These are phyloP conservation scores for Pantala flavescens DNA, from an alignment of 1,140 invertebrate genomes.

Conservation along the genomic window DNA sequence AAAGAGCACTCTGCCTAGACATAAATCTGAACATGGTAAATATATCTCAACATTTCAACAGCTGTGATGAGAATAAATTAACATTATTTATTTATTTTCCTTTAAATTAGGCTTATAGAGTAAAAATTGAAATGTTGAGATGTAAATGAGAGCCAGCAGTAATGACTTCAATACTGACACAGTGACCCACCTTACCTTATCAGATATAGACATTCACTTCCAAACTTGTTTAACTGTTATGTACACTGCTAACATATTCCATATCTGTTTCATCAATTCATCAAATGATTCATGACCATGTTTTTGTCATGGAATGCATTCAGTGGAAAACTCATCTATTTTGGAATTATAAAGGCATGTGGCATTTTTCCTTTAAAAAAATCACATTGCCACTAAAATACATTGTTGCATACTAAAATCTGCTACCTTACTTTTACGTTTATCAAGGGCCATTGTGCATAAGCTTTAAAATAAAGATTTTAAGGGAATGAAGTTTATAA, in stretches of 20 bases:
- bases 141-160: not conserved
- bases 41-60: not conserved
- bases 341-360: not conserved
- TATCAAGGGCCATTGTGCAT: not conserved
- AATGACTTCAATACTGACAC: slow-evolving; percentile 1
- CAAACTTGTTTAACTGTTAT: not conserved
- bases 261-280: not conserved
- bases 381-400: not conserved
- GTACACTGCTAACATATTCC: slow-evolving; percentile 9
- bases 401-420: slow-evolving; percentile 10
- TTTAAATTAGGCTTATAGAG: too few species aligned
- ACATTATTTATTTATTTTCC: too few species aligned
- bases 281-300: not conserved
- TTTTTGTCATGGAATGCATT: slow-evolving; percentile 10
- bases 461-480: too few species aligned
- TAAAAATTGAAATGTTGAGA: not conserved
- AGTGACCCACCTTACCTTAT: not conserved
- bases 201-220: slow-evolving; percentile 6
- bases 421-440: not conserved
- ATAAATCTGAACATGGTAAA: not conserved
- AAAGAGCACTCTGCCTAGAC: not conserved
- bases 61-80: too few species aligned
- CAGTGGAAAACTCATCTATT: not conserved
- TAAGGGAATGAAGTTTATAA: too few species aligned
- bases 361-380: not conserved